Evolutionary conservation across 1,140 invertebrate genomes (phyloP), one percentile per base, ranked within the genome.

Genomic region (Magallana gigas): DNA sequence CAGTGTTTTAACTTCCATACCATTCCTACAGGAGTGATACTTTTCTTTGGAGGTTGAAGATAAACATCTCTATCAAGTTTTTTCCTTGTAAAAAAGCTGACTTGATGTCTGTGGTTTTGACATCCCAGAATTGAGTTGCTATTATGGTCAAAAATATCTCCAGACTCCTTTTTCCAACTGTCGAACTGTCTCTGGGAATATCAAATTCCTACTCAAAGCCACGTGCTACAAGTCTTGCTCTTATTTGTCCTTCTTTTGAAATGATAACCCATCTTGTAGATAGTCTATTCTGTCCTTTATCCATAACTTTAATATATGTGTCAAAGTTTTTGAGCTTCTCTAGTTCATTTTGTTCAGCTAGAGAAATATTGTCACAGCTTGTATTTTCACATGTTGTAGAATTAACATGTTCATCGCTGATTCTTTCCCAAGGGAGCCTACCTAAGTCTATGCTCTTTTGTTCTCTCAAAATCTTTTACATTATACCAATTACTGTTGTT

Each of bases 21-120:
- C 23, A 71, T 62, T 56, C 57, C 85, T 16, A 68, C 56, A 57
- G 23, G 57, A 84, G 59, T 81, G 12, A 64, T 71, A 81, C 86
- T 81, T 60, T 89, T 84, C 71, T 57, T 85, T 83, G 86, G 86
- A 9, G 88, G 83, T 76, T 89, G 86, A 71, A 89, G 71, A 83
- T 85, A 87, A 18, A 87, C 76, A 84, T 87, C 85, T 64, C 85
- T 84, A 48, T 87, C 62, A 59, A 89, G 76, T 76, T 62, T 64
- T 87, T 56, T 16, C 88, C 86, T 86, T 89, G 88, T 81, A 87
- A 62, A 84, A 89, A 85, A 29, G 90, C 86, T 14, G 86, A 88
- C 86, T 90, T 89, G 2, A 89, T 89, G 84, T 90, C 86, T 8
- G 86, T 88, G 56, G 89, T 88, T 88, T 90, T 90, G 16, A 87